These are phyloP conservation scores for Hemibagrus guttatus DNA, from an alignment of 2,797 vertebrate species.

Conservation along the genomic window DNA sequence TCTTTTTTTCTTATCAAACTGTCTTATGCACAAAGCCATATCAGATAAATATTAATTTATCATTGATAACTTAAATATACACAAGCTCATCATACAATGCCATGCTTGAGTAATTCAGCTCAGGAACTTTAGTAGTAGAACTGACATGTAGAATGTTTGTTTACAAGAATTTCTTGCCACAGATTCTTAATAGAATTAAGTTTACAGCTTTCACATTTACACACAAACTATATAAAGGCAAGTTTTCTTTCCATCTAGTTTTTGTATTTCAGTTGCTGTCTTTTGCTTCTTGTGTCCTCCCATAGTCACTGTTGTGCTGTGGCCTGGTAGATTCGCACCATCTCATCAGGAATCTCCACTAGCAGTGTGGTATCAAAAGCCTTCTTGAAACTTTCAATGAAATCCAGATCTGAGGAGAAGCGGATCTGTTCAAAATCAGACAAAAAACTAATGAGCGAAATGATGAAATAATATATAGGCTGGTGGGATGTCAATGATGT, in stretches of 20 bases:
- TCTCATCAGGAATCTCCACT: conserved; percentile 77
- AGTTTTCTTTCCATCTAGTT: neutral
- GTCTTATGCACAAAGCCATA: neutral
- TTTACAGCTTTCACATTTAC: neutral
- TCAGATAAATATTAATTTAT: neutral
- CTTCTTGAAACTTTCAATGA: conserved; percentile 77
- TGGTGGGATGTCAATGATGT: neutral
- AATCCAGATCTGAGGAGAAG: conserved; percentile 85
- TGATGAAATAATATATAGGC: neutral
- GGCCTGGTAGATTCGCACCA: conserved; percentile 85
- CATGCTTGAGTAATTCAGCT: neutral
- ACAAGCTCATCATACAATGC: neutral
- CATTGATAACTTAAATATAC: neutral
- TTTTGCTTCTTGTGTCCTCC: neutral
- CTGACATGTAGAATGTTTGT: neutral
- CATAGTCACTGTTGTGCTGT: conserved; percentile 65
- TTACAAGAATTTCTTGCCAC: neutral
- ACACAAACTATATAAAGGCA: no score
- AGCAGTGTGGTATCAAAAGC: conserved; percentile 81
- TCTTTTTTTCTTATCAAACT: neutral
- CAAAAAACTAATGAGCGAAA: neutral
- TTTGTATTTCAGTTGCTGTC: neutral
- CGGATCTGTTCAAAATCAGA: conserved; percentile 68
- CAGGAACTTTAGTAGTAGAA: neutral
- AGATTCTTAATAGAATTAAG: neutral